Evolutionary conservation across 2,888 invertebrate genomes (phyloP), one percentile per base, ranked within the genome.

Genomic region (Acanthosoma haemorrhoidale): DNA sequence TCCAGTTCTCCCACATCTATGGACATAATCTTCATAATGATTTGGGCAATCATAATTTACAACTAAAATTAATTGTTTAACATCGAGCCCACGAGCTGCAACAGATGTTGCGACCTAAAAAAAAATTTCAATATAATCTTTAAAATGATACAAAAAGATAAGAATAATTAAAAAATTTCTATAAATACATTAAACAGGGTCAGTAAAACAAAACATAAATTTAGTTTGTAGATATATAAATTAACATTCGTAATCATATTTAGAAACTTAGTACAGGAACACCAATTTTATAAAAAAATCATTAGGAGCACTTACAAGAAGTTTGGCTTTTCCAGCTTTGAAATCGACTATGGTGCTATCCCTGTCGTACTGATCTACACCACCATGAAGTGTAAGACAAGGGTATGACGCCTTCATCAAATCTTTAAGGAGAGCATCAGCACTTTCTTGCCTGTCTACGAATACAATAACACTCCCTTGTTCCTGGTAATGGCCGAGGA

Each of bases 11-110:
- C 93, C 96, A 81, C 96, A 97, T 78, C 98, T 88, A 80, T 99
- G 99, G 18, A 99, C 98, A 80, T 99, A 99, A 81, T 99, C 99
- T 81, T 99, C 99, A 78, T 99, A 99, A 81, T 99, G 99, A 81
- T 99, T 99, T 0, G 99, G 98, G 77, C 96, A 97, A 81, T 99
- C 98, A 80, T 96, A 99, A 82, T 99, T 99, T 13, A 99, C 91
- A 2, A 99, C 99, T 32, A 99, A 83, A 77, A 96, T 96, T 68
- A 99, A 85, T 77, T 98, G 95, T 79, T 98, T 98, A 0, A 99
- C 98, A 80, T 99, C 99, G n/a, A 99, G 83, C 0, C 99, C 99
- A 69, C 99, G 83, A 0, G 99, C 98, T 3, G 98, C 98, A 2
- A 99, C 98, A 13, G 97, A 98, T 0, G 99, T 99, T 0, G 99